Conservation (phyloP, 1,140 invertebrate genomes). For the Solenopsis invicta region DNA sequence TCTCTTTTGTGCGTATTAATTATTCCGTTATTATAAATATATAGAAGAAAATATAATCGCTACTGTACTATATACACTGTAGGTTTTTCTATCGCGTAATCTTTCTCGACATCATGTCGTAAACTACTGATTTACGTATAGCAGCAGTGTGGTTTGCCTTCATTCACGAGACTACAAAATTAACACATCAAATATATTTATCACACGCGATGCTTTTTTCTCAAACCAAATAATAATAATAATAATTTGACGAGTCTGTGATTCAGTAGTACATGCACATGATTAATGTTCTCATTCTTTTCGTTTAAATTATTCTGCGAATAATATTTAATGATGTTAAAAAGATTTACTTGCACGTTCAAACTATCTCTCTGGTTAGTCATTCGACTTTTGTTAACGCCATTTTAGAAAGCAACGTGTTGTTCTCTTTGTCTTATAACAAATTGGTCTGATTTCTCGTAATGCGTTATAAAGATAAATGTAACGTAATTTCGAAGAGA, state of each 20-base stretch:
- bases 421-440: background rate
- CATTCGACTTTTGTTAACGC: background rate
- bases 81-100: background rate
- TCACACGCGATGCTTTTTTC: background rate
- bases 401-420: background rate
- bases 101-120: background rate
- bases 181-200: background rate
- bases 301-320: background rate
- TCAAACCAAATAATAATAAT: conserved; percentile 24
- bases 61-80: background rate
- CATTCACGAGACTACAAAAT: background rate
- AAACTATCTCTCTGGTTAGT: background rate
- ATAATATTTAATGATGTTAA: background rate
- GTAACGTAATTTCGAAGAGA: background rate
- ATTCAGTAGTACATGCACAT: background rate
- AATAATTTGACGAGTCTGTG: background rate
- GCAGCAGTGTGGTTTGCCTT: background rate
- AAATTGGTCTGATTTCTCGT: background rate
- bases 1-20: conserved; percentile 28
- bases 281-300: conserved; percentile 3
- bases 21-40: conserved; percentile 19
- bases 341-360: background rate
- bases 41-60: conserved; percentile 22
- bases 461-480: background rate
- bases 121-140: conserved; percentile 8